Evolutionary conservation across 2,113 vertebrate genomes (phyloP).

Genomic region (Toxotes chatareus): DNA sequence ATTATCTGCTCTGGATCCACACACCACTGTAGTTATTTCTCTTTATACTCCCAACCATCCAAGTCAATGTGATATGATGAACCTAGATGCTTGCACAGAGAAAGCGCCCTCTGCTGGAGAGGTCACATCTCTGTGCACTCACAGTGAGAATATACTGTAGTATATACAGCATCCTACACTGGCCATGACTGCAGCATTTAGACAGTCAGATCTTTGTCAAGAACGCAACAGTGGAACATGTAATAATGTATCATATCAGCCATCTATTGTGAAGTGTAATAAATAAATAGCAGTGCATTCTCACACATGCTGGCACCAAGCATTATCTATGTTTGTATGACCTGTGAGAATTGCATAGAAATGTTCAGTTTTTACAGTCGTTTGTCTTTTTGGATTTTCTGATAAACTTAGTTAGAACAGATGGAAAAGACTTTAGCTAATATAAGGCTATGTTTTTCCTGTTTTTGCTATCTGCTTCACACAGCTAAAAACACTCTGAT

Average conservation of each 20-base stretch:
- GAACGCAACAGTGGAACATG: background rate
- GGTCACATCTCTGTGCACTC: background rate
- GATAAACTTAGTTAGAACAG: background rate
- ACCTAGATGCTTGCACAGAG: background rate
- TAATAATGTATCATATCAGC: background rate
- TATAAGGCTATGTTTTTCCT: background rate
- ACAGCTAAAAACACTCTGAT: background rate
- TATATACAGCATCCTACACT: background rate
- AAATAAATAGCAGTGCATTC: background rate
- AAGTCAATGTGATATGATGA: background rate
- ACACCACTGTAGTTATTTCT: slow-evolving; percentile 1
- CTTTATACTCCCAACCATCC: background rate
- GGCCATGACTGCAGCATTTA: background rate
- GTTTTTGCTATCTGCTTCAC: background rate
- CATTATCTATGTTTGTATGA: background rate
- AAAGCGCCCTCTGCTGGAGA: slow-evolving; percentile 67
- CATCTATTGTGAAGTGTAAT: background rate
- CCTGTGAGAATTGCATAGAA: background rate
- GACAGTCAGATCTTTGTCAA: background rate
- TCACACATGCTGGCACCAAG: too few species aligned
- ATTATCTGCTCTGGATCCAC: background rate
- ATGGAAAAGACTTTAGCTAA: too few species aligned
- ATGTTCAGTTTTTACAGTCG: too few species aligned
- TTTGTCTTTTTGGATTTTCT: background rate
- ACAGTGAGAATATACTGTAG: background rate